phyloP scores from a whole-genome alignment of 2,113 vertebrate species.

The Heptranchias perlo region DNA sequence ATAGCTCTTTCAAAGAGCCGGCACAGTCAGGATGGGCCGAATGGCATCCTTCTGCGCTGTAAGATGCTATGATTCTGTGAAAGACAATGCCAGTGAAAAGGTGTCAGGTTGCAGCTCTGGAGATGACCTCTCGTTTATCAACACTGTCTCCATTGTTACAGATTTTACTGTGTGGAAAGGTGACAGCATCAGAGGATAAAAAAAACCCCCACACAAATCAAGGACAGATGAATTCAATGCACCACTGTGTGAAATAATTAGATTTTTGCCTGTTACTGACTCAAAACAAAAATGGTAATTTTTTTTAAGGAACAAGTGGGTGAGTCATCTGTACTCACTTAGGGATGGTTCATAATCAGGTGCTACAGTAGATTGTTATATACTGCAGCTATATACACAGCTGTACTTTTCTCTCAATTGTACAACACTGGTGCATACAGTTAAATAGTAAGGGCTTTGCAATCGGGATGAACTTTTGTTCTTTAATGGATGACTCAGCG shows the following conservation, averaged over 20 bases:
- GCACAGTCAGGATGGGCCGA: too few species aligned
- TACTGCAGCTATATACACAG: neutral
- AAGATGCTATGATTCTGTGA: too few species aligned
- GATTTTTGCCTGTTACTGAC: neutral
- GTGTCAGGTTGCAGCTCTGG: neutral
- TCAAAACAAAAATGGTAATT: too few species aligned
- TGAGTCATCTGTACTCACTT: conserved; percentile 5
- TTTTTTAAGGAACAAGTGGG: neutral
- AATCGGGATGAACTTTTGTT: neutral
- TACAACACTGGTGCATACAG: neutral
- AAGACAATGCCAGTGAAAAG: neutral
- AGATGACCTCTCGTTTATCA: neutral
- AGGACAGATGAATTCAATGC: neutral
- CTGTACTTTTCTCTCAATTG: neutral
- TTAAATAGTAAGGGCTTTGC: neutral
- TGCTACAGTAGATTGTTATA: neutral
- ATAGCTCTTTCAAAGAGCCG: too few species aligned
- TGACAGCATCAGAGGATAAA: neutral
- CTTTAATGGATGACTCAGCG: neutral
- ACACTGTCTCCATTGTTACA: neutral
- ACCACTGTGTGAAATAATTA: neutral
- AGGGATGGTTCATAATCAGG: too few species aligned
- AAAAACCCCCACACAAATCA: neutral
- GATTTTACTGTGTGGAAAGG: neutral
- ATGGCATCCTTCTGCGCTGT: too few species aligned